Base-by-base conservation (phyloP, 2,113 vertebrate species). In the Nansenia antarctica region DNA sequence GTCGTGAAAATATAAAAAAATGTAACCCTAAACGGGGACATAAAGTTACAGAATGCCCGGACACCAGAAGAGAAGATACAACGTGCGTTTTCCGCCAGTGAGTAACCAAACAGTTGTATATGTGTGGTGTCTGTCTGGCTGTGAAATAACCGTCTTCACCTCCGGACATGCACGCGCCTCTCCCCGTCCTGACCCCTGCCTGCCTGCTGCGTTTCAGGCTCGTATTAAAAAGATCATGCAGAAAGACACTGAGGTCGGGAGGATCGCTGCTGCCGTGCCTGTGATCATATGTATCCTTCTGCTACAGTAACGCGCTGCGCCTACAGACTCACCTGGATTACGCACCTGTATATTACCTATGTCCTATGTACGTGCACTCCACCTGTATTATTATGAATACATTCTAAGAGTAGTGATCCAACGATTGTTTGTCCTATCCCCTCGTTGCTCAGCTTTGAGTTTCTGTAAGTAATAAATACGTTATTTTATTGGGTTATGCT, bases 141-240 rank as follows among this genome's bases (percentile, higher is more conserved):
- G n/a, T 47, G 45, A 20, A n/a, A n/a, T 20, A 8, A 47, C 42
- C 15, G 18, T 5, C 2, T n/a, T n/a, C 3, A 47, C 42, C 15
- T n/a, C 5, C 11, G 42, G 42, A 15, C 42, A 45, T 18, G 15
- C 3, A 18, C 42, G n/a, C n/a, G 15, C 15, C n/a, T 45, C 2
- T 45, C 11, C 15, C n/a, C 15, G 35, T 37, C 5, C 5, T 5
- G 11, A 37, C 11, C 18, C 20, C 1, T 53, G 22, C 22, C 11
- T 26, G 9, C 27, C 29, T 30, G n/a, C n/a, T 62, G 64, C 1
- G 3, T 5, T 22, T 2, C 77, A 93, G 92, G 83, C 80, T 72
- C 89, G 90, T 63, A 87, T 93, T 47, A 92, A 91, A 49, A 92
- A 91, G 67, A 93, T 92, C 63, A 93, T 92, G 91, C 91, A 92